These are phyloP conservation scores for Tryphoninae sp. DNA, from an alignment of 2,888 invertebrate species.

Conservation along the genomic window DNA sequence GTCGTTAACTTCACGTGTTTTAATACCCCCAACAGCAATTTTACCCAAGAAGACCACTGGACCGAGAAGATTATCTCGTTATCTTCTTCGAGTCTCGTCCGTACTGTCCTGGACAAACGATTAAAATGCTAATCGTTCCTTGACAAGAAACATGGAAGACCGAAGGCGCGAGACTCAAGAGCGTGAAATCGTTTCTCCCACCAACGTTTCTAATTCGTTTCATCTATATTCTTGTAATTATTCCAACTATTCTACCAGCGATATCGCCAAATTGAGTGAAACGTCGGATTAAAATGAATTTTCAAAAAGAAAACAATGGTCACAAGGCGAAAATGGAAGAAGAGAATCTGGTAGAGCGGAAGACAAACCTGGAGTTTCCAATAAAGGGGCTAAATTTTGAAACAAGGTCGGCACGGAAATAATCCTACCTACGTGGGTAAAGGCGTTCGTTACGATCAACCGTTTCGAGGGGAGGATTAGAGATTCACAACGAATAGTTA, in stretches of 20 bases:
- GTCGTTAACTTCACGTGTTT: not conserved
- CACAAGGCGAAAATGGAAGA: not conserved
- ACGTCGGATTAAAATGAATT: conserved; percentile 12
- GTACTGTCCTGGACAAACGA: conserved; percentile 21
- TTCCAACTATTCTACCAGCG: no score
- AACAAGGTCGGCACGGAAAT: conserved; percentile 55
- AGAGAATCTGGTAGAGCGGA: not conserved
- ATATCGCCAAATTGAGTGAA: not conserved
- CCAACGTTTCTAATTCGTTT: conserved; percentile 22
- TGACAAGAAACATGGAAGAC: conserved; percentile 12
- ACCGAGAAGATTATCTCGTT: conserved; percentile 45
- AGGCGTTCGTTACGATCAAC: conserved; percentile 70
- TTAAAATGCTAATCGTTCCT: conserved; percentile 50
- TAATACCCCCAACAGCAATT: conserved; percentile 10
- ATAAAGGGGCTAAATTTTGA: conserved; percentile 25
- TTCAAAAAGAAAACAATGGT: not conserved
- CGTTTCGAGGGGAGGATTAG: conserved; percentile 73
- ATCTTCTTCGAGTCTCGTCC: not conserved
- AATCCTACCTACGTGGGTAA: conserved; percentile 53
- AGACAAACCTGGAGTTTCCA: conserved; percentile 26
- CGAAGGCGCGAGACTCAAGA: not conserved
- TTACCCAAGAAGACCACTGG: conserved; percentile 5
- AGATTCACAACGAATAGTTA: conserved; percentile 77
- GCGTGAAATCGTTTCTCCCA: not conserved
- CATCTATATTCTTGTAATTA: not conserved